Evolutionary conservation across 1,140 invertebrate species (phyloP).

Genomic region (Drosophila sucinea): DNA sequence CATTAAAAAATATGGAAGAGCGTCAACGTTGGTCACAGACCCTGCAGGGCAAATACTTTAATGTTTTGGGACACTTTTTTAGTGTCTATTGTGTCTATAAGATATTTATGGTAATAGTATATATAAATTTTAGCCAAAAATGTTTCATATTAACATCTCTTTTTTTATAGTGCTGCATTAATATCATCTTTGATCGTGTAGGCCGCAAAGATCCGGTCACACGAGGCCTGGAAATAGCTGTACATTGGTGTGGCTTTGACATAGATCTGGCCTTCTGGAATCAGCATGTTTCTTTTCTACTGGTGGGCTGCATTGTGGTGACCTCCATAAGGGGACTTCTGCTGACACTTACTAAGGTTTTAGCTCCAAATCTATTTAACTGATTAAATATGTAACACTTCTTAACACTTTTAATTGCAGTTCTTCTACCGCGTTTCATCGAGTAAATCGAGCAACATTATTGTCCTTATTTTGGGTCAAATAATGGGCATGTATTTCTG

Average conservation of each 20-base stretch:
- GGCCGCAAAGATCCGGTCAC: conserved; percentile 99
- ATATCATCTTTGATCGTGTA: conserved; percentile 99
- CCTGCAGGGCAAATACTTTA: conserved; percentile 99
- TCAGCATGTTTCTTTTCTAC: conserved; percentile 98
- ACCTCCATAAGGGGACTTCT: conserved; percentile 98
- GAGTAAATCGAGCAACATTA: conserved; percentile 99
- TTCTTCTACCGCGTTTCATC: conserved; percentile 99
- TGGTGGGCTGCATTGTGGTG: conserved; percentile 98
- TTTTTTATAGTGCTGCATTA: conserved; percentile 92
- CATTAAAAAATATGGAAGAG: conserved; percentile 96
- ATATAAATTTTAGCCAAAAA: neutral
- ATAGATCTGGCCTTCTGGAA: conserved; percentile 99
- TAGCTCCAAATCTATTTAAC: neutral
- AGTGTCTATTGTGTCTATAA: conserved; percentile 99
- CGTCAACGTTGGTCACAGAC: conserved; percentile 97
- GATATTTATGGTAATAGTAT: conserved; percentile 92
- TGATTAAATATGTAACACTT: neutral
- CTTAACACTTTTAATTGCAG: conserved; percentile 85
- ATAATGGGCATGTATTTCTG: conserved; percentile 99
- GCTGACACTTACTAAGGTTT: conserved; percentile 98
- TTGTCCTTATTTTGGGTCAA: conserved; percentile 97
- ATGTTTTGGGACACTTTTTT: conserved; percentile 99
- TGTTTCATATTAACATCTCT: neutral
- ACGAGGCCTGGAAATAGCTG: conserved; percentile 97
- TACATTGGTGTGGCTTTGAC: conserved; percentile 98